Conservation (phyloP, 2,113 vertebrate species). For the Lanius ludovicianus region DNA sequence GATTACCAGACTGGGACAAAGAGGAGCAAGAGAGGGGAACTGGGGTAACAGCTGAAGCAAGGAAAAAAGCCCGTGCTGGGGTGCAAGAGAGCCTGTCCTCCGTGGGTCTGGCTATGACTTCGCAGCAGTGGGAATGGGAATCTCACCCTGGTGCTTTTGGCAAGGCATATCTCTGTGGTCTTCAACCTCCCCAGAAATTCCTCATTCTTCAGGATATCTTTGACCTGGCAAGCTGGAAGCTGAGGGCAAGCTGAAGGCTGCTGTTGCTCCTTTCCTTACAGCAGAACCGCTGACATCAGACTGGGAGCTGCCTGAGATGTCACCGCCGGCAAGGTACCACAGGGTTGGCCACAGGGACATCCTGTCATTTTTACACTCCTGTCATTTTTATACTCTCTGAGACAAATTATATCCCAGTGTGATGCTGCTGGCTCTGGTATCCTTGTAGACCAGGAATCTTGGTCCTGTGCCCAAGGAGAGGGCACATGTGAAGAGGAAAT, state of each 20-base stretch:
- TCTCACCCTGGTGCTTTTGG: not conserved
- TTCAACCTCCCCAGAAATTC: not conserved
- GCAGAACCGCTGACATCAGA: not conserved
- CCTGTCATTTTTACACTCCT: not conserved
- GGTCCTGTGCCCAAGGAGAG: not conserved
- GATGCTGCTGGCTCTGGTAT: not conserved
- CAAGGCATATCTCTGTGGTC: not conserved
- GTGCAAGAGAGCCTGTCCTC: not conserved
- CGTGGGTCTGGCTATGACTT: not conserved
- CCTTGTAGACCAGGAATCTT: not conserved
- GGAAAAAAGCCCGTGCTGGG: not conserved
- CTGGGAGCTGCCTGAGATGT: not conserved
- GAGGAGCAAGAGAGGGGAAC: not conserved
- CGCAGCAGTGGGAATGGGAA: not conserved
- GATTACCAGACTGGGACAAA: not conserved
- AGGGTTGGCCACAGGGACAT: not conserved
- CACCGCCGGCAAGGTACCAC: fast-evolving
- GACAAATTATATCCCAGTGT: not conserved
- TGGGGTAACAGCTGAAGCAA: not conserved
- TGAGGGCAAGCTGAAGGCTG: not conserved
- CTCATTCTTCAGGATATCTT: not conserved
- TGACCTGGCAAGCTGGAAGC: not conserved
- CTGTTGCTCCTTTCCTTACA: not conserved
- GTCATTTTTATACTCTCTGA: not conserved
- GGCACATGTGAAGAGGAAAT: not conserved